Percentiles rank a stretch among this genome's conserved stretches.
Evolutionary conservation across 1,140 invertebrate species (phyloP).

Genomic region (Mamestra configurata): DNA sequence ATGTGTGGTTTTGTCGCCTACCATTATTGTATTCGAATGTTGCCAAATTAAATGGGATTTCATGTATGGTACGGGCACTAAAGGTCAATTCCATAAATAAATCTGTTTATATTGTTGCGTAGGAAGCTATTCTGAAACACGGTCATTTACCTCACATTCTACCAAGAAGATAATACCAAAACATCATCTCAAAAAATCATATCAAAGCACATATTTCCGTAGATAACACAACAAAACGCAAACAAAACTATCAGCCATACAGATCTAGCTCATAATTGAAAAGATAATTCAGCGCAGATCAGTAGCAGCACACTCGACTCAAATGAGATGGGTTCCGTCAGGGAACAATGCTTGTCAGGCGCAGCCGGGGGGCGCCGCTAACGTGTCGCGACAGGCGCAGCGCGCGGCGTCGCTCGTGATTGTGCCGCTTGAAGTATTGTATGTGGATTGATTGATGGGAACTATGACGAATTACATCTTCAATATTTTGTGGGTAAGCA

Average conservation of each 20-base stretch:
- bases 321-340: slow-evolving; percentile 17
- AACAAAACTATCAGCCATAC: slow-evolving; percentile 10
- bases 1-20: neutral
- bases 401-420: neutral
- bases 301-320: slow-evolving; percentile 17
- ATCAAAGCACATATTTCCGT: neutral
- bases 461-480: neutral
- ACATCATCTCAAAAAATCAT: too few species aligned
- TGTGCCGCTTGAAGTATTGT: slow-evolving; percentile 4
- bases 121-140: too few species aligned
- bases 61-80: too few species aligned
- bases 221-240: neutral
- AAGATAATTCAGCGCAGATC: slow-evolving; percentile 30
- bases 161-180: too few species aligned
- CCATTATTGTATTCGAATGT: neutral
- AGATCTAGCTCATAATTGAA: slow-evolving; percentile 23
- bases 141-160: too few species aligned
- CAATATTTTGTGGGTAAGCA: too few species aligned
- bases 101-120: too few species aligned
- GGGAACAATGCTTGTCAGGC: slow-evolving; percentile 34
- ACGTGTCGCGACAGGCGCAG: neutral
- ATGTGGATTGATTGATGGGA: neutral
- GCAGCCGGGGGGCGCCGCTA: slow-evolving; percentile 2
- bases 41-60: too few species aligned
- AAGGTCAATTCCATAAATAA: too few species aligned